Percentiles rank a stretch among this genome's conserved stretches.
Conservation (phyloP, 2,888 invertebrate species). For the Eucriotettix oculatus region DNA sequence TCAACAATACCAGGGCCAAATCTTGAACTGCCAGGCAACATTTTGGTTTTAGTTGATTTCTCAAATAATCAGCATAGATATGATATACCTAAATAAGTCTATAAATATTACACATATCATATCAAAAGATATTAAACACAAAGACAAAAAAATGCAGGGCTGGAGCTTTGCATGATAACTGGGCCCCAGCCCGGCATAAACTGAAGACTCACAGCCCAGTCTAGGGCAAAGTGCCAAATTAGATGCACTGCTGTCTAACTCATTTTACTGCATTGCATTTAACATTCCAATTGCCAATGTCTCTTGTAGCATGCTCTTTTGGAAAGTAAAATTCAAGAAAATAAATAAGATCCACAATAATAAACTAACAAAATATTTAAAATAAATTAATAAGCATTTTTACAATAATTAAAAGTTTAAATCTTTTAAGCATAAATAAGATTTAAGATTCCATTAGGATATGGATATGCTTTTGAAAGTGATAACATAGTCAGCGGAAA, state of each 20-base stretch:
- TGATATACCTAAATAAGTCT: not conserved
- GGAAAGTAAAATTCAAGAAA: too few species aligned
- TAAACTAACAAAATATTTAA: too few species aligned
- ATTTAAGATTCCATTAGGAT: too few species aligned
- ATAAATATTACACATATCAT: not conserved
- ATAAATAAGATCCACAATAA: too few species aligned
- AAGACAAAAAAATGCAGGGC: not conserved
- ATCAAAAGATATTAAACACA: not conserved
- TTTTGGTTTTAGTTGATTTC: not conserved
- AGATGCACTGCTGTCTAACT: not conserved
- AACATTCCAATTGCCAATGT: too few species aligned
- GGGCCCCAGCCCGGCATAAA: not conserved
- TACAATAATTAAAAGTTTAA: too few species aligned
- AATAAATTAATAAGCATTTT: too few species aligned
- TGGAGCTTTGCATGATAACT: not conserved
- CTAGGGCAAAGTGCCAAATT: not conserved
- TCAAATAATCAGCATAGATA: not conserved
- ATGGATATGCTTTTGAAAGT: too few species aligned
- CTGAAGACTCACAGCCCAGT: not conserved
- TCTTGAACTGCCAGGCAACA: constrained; percentile 2
- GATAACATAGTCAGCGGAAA: too few species aligned
- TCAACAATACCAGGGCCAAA: constrained; percentile 5
- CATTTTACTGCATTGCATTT: not conserved
- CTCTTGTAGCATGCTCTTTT: too few species aligned
- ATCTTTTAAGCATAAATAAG: too few species aligned